These are phyloP conservation scores for Drosophila mettleri DNA, from an alignment of 2,888 invertebrate species.

Conservation along the genomic window DNA sequence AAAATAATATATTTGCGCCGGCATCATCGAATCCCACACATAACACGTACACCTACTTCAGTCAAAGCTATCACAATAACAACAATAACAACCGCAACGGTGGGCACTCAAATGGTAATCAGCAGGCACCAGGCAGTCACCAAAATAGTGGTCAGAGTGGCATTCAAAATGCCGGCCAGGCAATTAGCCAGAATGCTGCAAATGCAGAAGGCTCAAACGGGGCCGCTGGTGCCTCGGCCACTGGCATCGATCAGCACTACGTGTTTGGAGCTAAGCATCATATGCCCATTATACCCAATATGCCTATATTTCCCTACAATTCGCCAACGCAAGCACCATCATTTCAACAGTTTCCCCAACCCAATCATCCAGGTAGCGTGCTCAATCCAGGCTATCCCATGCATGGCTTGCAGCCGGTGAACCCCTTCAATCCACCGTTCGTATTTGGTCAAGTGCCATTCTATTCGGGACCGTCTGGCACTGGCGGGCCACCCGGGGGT, in stretches of 20 bases:
- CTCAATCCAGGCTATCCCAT: slow-evolving; percentile 83
- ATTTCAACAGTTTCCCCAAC: slow-evolving; percentile 85
- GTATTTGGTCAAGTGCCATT: slow-evolving; percentile 84
- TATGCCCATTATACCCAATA: slow-evolving; percentile 83
- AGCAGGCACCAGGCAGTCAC: slow-evolving; percentile 27
- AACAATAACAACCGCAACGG: slow-evolving; percentile 53
- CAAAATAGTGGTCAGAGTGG: slow-evolving; percentile 30
- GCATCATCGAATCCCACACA: slow-evolving; percentile 83
- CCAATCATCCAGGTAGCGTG: slow-evolving; percentile 84
- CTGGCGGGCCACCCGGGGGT: slow-evolving; percentile 84
- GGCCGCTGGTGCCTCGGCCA: slow-evolving; percentile 67
- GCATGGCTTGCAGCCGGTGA: slow-evolving; percentile 83
- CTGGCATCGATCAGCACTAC: slow-evolving; percentile 83
- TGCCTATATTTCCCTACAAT: slow-evolving; percentile 84
- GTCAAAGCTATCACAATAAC: slow-evolving; percentile 55
- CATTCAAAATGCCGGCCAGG: slow-evolving; percentile 36
- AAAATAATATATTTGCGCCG: slow-evolving; percentile 79
- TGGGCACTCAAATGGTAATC: slow-evolving; percentile 38
- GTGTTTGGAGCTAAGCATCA: slow-evolving; percentile 84
- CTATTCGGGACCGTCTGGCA: slow-evolving; percentile 81
- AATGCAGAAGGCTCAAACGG: slow-evolving; percentile 48
- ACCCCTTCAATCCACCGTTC: slow-evolving; percentile 84
- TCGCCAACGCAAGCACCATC: slow-evolving; percentile 83
- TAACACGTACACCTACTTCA: slow-evolving; percentile 80
- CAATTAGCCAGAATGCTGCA: slow-evolving; percentile 35